These are phyloP conservation scores for Coenonympha glycerion DNA, from an alignment of 2,888 invertebrate species.

Conservation along the genomic window DNA sequence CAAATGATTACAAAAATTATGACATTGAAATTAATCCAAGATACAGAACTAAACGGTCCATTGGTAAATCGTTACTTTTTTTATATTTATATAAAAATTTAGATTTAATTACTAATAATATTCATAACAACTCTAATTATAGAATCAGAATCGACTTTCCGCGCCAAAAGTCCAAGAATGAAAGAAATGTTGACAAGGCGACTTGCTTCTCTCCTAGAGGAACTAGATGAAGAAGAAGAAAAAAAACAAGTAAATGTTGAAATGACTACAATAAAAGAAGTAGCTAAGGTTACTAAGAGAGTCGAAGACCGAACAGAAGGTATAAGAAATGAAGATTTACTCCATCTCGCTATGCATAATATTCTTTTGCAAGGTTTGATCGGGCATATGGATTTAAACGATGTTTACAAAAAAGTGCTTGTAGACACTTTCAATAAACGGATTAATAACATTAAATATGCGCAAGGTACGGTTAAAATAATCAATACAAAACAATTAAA, in stretches of 20 bases:
- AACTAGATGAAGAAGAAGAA: constrained; percentile 46
- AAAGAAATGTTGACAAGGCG: constrained; percentile 47
- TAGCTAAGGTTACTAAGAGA: constrained; percentile 13
- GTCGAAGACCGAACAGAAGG: constrained; percentile 16
- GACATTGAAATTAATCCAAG: constrained; percentile 34
- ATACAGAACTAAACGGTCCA: constrained; percentile 53
- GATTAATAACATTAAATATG: constrained; percentile 20
- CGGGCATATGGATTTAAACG: constrained; percentile 48
- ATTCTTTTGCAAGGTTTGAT: constrained; percentile 50
- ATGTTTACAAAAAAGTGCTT: constrained; percentile 35
- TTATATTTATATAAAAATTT: background rate
- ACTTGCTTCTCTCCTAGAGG: constrained; percentile 47
- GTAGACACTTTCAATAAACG: constrained; percentile 12
- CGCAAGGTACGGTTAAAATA: background rate
- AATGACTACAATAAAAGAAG: constrained; percentile 13
- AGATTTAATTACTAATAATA: background rate
- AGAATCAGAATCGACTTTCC: constrained; percentile 43
- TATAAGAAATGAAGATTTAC: constrained; percentile 33
- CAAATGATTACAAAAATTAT: constrained; percentile 35
- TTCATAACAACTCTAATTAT: constrained; percentile 24
- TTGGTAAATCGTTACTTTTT: constrained; percentile 37
- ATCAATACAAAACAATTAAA: background rate
- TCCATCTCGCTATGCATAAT: constrained; percentile 56
- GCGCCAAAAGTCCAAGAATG: constrained; percentile 45
- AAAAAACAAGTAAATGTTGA: constrained; percentile 17